Percentiles rank a stretch among this genome's conserved stretches.
phyloP scores from a whole-genome alignment of 2,797 vertebrate species.

The Pterois miles region DNA sequence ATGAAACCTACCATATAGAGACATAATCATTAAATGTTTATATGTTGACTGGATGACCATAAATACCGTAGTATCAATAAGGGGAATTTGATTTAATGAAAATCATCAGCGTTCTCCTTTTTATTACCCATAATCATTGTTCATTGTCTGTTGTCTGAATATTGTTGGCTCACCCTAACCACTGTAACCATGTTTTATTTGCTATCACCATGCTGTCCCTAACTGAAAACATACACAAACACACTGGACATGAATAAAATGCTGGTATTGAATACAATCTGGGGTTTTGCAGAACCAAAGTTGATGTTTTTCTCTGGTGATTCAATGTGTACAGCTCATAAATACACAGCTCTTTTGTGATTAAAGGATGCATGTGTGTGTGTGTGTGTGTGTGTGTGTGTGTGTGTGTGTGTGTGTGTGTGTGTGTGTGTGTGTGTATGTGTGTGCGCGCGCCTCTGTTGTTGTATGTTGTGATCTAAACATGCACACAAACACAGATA shows the following conservation, averaged over 20 bases:
- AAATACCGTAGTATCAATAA: too few species aligned
- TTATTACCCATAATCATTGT: neutral
- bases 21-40: too few species aligned
- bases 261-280: too few species aligned
- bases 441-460: too few species aligned
- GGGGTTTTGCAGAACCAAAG: neutral
- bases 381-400: neutral
- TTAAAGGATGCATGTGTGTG: constrained; percentile 1
- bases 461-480: constrained; percentile 48
- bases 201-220: neutral
- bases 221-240: neutral
- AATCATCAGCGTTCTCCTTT: neutral
- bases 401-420: neutral
- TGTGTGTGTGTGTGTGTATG: neutral
- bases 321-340: constrained; percentile 8
- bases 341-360: neutral
- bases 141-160: too few species aligned
- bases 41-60: too few species aligned
- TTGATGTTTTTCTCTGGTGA: neutral
- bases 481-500: constrained; percentile 19
- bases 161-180: neutral
- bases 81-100: neutral
- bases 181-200: neutral
- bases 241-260: neutral
- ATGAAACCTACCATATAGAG: too few species aligned